Evolutionary conservation across 1,140 invertebrate genomes (phyloP).

Genomic region (Nasonia vitripennis): DNA sequence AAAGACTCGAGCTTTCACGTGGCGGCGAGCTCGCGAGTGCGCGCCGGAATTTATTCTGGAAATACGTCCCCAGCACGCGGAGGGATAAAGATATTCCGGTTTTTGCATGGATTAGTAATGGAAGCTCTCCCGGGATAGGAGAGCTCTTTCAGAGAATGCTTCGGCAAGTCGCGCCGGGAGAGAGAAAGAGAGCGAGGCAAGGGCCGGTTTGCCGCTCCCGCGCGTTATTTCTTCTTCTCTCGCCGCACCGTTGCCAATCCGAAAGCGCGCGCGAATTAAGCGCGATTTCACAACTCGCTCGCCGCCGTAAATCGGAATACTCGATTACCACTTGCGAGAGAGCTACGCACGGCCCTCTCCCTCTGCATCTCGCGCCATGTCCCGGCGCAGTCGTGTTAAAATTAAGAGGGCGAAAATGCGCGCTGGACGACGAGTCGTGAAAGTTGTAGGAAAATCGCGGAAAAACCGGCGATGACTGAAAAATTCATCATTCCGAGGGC

Average conservation of each 20-base stretch:
- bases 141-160: constrained; percentile 71
- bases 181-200: constrained; percentile 59
- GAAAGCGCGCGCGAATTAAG: no score
- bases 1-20: constrained; percentile 61
- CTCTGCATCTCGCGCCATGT: background rate
- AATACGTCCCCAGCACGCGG: constrained; percentile 72
- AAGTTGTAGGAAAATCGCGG: background rate
- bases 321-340: background rate
- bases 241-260: no score
- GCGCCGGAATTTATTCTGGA: constrained; percentile 73
- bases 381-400: background rate
- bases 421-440: background rate
- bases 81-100: constrained; percentile 75
- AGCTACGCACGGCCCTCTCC: no score
- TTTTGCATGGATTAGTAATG: constrained; percentile 76
- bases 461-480: background rate
- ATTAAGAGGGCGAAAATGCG: constrained; percentile 24
- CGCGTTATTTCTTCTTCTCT: background rate
- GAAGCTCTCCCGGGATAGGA: constrained; percentile 73
- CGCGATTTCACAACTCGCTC: background rate
- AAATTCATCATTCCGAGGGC: constrained; percentile 12
- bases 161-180: constrained; percentile 57
- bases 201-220: constrained; percentile 56
- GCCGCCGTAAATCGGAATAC: background rate
- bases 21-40: constrained; percentile 50